A percentile compares a stretch with the other conserved stretches of the same genome.
Conservation (phyloP, 1,140 invertebrate species). For the Drosophila tropicalis region DNA sequence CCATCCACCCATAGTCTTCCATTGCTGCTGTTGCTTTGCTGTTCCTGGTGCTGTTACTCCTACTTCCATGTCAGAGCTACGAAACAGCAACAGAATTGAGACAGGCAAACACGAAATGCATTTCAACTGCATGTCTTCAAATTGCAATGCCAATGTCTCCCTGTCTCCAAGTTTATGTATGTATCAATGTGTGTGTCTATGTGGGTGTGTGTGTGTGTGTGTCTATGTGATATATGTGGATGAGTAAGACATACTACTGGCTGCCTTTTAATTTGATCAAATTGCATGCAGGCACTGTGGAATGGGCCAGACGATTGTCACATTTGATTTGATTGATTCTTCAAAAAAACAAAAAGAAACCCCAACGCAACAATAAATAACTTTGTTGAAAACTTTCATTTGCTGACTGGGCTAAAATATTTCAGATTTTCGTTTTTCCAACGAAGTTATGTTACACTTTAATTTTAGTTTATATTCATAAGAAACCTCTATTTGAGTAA, state of each 20-base stretch:
- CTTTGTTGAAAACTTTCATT: conserved; percentile 56
- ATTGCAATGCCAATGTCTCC: conserved; percentile 68
- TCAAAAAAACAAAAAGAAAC: conserved; percentile 45
- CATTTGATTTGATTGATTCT: conserved; percentile 76
- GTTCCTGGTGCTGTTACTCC: background rate
- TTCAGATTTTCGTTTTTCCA: background rate
- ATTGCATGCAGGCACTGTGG: conserved; percentile 13
- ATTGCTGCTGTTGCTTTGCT: background rate
- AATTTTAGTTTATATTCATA: no score
- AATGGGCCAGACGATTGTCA: conserved; percentile 28
- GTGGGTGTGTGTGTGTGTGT: conserved; percentile 19
- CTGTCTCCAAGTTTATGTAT: conserved; percentile 4
- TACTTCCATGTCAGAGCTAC: conserved; percentile 17
- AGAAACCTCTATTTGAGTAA: no score
- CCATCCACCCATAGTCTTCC: background rate
- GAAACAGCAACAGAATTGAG: conserved; percentile 23
- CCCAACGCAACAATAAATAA: conserved; percentile 74
- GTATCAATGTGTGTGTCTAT: conserved; percentile 26
- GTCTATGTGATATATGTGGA: conserved; percentile 9
- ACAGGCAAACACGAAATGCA: conserved; percentile 75
- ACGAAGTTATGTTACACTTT: background rate
- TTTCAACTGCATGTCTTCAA: conserved; percentile 77
- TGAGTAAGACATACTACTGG: conserved; percentile 55
- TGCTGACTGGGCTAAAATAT: conserved; percentile 46
- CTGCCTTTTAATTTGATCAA: conserved; percentile 78